These are phyloP conservation scores for Phrynocephalus forsythii DNA, from an alignment of 2,797 vertebrate species.

Conservation along the genomic window DNA sequence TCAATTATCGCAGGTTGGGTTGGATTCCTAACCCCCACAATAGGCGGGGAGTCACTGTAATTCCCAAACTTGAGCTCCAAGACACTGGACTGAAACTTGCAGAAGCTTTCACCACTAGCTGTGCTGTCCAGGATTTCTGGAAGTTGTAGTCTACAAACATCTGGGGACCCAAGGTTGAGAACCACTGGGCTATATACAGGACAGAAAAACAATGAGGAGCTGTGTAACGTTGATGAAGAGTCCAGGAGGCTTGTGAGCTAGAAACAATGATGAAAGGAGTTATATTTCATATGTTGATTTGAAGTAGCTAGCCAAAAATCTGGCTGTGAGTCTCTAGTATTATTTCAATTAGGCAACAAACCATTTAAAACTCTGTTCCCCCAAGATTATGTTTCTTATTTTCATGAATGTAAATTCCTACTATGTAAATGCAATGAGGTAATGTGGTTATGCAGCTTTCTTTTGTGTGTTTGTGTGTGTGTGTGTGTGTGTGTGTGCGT, in stretches of 20 bases:
- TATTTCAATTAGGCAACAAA: conserved; percentile 36
- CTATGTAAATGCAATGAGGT: conserved; percentile 2
- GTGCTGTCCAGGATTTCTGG: too few species aligned
- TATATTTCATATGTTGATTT: conserved; percentile 20
- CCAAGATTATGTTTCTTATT: conserved; percentile 44
- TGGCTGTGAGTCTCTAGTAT: conserved; percentile 11
- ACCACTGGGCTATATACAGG: not conserved
- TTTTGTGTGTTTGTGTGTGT: not conserved
- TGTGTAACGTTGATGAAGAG: not conserved
- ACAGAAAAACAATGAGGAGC: not conserved
- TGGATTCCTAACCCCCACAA: too few species aligned
- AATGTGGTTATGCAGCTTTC: not conserved
- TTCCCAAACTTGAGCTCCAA: too few species aligned
- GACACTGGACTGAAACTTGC: not conserved
- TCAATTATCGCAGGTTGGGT: too few species aligned
- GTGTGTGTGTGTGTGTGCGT: not conserved
- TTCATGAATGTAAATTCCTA: not conserved
- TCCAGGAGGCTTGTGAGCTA: not conserved
- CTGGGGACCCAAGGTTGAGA: not conserved
- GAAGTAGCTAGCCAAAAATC: not conserved
- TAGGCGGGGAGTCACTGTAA: too few species aligned
- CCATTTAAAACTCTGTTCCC: conserved; percentile 40
- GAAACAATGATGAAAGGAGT: not conserved
- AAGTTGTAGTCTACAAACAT: too few species aligned
- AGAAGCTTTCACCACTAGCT: too few species aligned